These are phyloP conservation scores for Acleris literana DNA, from an alignment of 2,888 invertebrate genomes.

Conservation along the genomic window DNA sequence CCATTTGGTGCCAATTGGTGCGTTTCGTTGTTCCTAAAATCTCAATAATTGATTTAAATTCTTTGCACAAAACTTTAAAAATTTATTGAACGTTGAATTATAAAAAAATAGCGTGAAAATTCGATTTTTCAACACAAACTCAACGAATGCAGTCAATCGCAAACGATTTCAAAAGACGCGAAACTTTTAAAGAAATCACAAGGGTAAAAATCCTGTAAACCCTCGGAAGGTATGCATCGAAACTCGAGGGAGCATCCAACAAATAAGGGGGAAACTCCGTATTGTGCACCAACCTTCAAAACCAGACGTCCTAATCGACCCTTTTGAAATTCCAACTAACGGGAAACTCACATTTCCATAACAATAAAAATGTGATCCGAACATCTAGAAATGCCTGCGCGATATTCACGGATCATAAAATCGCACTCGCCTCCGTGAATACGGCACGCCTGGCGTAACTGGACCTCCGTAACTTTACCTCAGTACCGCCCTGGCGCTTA, in stretches of 20 bases:
- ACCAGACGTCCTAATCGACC: conserved; percentile 83
- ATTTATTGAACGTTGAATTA: conserved; percentile 1
- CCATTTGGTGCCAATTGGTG: conserved; percentile 48
- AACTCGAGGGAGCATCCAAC: conserved; percentile 67
- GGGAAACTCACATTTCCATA: conserved; percentile 82
- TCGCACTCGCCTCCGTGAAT: conserved; percentile 69
- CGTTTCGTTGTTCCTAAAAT: conserved; percentile 38
- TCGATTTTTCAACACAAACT: conserved; percentile 8
- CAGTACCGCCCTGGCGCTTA: conserved; percentile 50
- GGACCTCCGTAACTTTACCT: conserved; percentile 61
- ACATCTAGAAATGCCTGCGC: conserved; percentile 82
- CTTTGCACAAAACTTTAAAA: conserved; percentile 2
- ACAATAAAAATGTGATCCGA: conserved; percentile 83
- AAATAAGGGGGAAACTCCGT: conserved; percentile 70
- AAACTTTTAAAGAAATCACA: conserved; percentile 60
- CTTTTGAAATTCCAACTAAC: conserved; percentile 83
- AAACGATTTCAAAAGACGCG: conserved; percentile 60
- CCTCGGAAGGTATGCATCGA: conserved; percentile 64
- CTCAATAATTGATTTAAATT: conserved; percentile 27
- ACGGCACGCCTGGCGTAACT: conserved; percentile 68
- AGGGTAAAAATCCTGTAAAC: conserved; percentile 63
- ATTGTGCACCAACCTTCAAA: conserved; percentile 80
- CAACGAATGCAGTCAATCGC: conserved; percentile 63
- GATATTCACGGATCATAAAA: conserved; percentile 84
- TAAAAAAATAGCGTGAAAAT: conserved; percentile 5